A percentile compares a stretch with the other conserved stretches of the same genome.
Conservation (phyloP, 1,140 invertebrate species). For the Drosophila seguyi region DNA sequence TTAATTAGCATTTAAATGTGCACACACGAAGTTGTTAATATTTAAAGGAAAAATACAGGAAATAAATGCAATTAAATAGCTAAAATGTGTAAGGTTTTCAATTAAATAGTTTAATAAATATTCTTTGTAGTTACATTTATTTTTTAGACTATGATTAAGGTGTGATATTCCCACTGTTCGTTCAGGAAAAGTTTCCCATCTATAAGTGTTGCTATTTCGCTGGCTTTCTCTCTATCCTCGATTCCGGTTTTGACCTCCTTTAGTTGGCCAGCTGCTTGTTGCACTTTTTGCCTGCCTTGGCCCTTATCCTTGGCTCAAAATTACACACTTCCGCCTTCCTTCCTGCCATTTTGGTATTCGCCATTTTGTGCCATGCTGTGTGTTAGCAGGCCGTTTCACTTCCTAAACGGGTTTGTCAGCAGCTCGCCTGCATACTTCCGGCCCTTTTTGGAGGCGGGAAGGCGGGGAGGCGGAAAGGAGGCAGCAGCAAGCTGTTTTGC, state of each 20-base stretch:
- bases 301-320: slow-evolving; percentile 65
- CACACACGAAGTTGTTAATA: not conserved
- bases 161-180: not conserved
- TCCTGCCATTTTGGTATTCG: slow-evolving; percentile 46
- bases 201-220: too few relatives aligned
- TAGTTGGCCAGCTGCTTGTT: slow-evolving; percentile 58
- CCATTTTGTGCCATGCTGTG: not conserved
- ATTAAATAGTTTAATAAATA: not conserved
- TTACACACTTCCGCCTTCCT: slow-evolving; percentile 76
- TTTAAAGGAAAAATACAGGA: not conserved
- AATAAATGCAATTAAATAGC: not conserved
- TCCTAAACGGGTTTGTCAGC: slow-evolving; percentile 58
- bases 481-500: slow-evolving; percentile 1
- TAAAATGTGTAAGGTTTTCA: not conserved
- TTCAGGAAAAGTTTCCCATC: not conserved
- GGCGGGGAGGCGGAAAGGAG: slow-evolving; percentile 1
- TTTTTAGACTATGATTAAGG: not conserved
- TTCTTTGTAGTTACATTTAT: not conserved
- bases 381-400: slow-evolving; percentile 31
- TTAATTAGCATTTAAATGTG: slow-evolving; percentile 1
- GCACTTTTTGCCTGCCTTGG: slow-evolving; percentile 64
- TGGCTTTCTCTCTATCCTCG: not conserved
- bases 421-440: slow-evolving; percentile 44
- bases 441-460: too few relatives aligned
- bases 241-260: slow-evolving; percentile 25